Evolutionary conservation across 2,113 vertebrate genomes (phyloP).

Genomic region (Henicopernis longicauda): DNA sequence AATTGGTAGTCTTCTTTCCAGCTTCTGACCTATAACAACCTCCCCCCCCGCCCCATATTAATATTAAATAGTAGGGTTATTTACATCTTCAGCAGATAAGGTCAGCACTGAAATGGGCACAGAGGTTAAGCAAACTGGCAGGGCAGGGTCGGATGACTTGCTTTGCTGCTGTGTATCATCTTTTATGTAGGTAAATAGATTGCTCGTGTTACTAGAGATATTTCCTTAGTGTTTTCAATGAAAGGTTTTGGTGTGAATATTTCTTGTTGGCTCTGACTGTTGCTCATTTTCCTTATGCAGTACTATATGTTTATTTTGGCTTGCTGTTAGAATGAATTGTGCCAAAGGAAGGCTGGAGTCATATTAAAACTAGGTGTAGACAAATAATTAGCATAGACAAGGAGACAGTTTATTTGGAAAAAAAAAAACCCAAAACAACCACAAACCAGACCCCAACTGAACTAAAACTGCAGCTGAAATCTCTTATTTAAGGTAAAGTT

Average conservation of each 20-base stretch:
- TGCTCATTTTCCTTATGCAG: not conserved
- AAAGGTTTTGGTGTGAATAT: not conserved
- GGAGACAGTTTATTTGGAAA: not conserved
- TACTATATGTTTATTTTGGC: not conserved
- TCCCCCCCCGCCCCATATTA: not conserved
- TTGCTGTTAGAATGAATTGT: not conserved
- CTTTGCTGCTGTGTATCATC: not conserved
- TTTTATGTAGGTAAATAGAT: not conserved
- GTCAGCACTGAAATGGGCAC: not conserved
- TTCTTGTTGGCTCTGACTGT: not conserved
- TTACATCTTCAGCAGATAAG: not conserved
- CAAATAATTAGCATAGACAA: not conserved
- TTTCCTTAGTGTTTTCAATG: not conserved
- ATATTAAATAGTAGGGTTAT: not conserved
- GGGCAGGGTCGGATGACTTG: not conserved
- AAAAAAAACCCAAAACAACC: not conserved
- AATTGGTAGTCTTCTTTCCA: not conserved
- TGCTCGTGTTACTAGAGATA: not conserved
- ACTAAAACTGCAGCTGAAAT: not conserved
- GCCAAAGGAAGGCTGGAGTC: not conserved
- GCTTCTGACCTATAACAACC: not conserved
- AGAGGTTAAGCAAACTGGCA: not conserved
- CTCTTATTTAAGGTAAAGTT: not conserved
- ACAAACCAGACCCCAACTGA: not conserved
- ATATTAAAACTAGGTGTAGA: not conserved